Conservation (phyloP, 2,888 invertebrate species). For the Athetis lepigone region DNA sequence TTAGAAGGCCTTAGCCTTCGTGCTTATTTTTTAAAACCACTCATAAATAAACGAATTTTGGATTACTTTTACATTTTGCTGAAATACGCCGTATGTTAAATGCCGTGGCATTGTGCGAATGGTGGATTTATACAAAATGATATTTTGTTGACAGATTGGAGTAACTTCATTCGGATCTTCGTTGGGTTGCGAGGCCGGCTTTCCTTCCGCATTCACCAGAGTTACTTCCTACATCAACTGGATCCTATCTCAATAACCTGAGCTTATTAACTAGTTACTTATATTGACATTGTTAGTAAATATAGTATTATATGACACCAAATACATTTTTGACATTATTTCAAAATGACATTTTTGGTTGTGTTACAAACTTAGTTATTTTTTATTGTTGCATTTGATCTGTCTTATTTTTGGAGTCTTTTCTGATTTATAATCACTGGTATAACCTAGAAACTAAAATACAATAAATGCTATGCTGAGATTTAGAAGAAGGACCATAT, state of each 20-base stretch:
- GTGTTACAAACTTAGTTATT: background rate
- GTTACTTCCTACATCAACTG: slow-evolving; percentile 44
- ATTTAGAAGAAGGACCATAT: too few relatives aligned
- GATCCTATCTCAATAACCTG: slow-evolving; percentile 40
- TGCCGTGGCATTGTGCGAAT: too few relatives aligned
- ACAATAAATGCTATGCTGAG: too few relatives aligned
- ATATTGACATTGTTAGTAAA: background rate
- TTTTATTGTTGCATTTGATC: background rate
- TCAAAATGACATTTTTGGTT: too few relatives aligned
- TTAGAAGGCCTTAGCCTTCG: too few relatives aligned
- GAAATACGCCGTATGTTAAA: too few relatives aligned
- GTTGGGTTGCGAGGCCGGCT: slow-evolving; percentile 11
- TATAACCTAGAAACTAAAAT: too few relatives aligned
- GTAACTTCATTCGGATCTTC: slow-evolving; percentile 33
- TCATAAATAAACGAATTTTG: too few relatives aligned
- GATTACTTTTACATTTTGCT: too few relatives aligned
- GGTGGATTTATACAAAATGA: background rate
- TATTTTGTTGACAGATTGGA: slow-evolving; percentile 36
- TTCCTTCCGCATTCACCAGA: slow-evolving; percentile 34
- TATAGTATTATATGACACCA: background rate
- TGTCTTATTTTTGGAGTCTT: background rate
- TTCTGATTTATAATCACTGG: background rate
- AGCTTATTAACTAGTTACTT: slow-evolving; percentile 5
- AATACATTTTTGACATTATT: slow-evolving; percentile 7
- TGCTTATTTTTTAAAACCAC: too few relatives aligned